phyloP scores from a whole-genome alignment of 2,113 vertebrate genomes.

The Bubo bubo region DNA sequence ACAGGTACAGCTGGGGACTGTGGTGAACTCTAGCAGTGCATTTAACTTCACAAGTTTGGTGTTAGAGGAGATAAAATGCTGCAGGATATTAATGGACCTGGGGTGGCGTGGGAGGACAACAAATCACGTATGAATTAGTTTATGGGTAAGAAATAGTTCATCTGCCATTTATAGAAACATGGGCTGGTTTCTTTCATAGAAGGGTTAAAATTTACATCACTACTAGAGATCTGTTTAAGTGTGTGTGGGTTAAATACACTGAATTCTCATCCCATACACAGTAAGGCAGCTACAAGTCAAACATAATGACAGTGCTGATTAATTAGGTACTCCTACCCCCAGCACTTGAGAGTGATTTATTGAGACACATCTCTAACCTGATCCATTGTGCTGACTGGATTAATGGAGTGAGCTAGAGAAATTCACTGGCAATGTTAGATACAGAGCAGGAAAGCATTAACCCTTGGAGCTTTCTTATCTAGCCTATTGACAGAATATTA shows the following conservation, averaged over 20 bases:
- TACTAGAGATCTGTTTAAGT: slow-evolving; percentile 76
- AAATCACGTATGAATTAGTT: not conserved
- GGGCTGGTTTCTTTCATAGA: slow-evolving; percentile 48
- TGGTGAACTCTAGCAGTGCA: not conserved
- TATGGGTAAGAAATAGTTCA: not conserved
- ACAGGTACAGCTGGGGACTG: not conserved
- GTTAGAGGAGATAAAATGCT: not conserved
- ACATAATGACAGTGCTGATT: slow-evolving; percentile 88
- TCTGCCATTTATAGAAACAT: not conserved
- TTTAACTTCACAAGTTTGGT: not conserved
- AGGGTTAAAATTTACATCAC: slow-evolving; percentile 76
- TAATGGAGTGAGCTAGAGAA: slow-evolving; percentile 83
- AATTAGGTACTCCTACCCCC: slow-evolving; percentile 84
- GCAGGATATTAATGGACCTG: not conserved
- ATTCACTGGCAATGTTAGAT: slow-evolving; percentile 77
- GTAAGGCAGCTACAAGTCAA: slow-evolving; percentile 86
- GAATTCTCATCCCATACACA: slow-evolving; percentile 82
- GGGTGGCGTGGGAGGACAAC: not conserved
- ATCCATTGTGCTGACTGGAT: slow-evolving; percentile 85
- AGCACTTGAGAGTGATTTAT: slow-evolving; percentile 87
- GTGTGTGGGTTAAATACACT: slow-evolving; percentile 81
- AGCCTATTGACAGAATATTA: slow-evolving; percentile 83
- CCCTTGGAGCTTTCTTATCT: slow-evolving; percentile 81
- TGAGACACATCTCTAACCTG: slow-evolving; percentile 82
- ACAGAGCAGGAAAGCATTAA: slow-evolving; percentile 78